Conservation (phyloP, 1,140 invertebrate species). For the Oedothorax gibbosus region DNA sequence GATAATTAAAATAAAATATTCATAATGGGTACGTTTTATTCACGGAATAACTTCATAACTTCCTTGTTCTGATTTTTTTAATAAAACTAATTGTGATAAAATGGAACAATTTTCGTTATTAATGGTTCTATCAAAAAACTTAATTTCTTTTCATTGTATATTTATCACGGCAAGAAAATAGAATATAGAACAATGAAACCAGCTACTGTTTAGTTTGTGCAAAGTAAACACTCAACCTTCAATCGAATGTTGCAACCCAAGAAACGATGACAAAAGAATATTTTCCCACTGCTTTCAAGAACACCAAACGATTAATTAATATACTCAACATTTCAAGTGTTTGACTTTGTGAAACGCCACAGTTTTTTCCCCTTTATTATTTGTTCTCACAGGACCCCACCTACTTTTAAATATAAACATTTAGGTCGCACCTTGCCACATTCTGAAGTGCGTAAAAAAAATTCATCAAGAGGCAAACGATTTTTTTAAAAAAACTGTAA, state of each 20-base stretch:
- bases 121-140: no score
- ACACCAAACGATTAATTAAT: constrained; percentile 35
- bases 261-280: constrained; percentile 23
- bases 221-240: constrained; percentile 29
- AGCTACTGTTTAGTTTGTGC: neutral
- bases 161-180: neutral
- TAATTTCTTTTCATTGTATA: no score
- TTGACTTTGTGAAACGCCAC: constrained; percentile 7
- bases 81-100: no score
- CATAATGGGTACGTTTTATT: no score
- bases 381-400: constrained; percentile 5
- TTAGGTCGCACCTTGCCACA: constrained; percentile 37
- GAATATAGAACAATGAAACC: constrained; percentile 14
- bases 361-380: neutral
- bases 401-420: constrained; percentile 18
- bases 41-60: no score
- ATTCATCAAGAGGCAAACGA: neutral
- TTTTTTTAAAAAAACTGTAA: constrained; percentile 23
- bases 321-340: constrained; percentile 28
- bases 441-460: neutral
- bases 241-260: constrained; percentile 1
- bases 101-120: no score
- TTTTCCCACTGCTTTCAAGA: constrained; percentile 20
- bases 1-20: no score
- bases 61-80: no score